Evolutionary conservation across 2,797 vertebrate species (phyloP), one percentile per base, ranked within the genome.

Genomic region (Leptatherina wallacei): DNA sequence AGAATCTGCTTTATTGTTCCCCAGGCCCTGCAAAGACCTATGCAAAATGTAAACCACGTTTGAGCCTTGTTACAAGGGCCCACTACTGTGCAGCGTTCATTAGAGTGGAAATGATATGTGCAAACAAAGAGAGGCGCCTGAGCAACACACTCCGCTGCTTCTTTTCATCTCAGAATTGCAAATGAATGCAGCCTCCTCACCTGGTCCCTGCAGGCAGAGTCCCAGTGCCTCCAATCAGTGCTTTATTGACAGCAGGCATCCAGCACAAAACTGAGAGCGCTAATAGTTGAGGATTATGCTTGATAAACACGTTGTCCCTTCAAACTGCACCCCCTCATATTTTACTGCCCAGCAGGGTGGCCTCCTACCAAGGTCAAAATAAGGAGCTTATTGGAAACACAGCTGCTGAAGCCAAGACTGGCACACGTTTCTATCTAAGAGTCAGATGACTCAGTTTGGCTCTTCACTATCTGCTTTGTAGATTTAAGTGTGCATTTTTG

Each of bases 81-180:
- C 83, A 81, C 88, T 69, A 84, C 89, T 89, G 88, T 71, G 78
- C 84, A 38, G 85, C 79, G 86, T 91, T 93, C 91, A 93, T 93
- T 93, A 93, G 88, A 88, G 87, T 86, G 91, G 90, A 92, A 93
- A 93, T 93, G 79, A 92, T 94, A 93, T 92, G 92, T 93, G 91
- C 93, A 94, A 92, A 94, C 93, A 94, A 92, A 93, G 90, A 85
- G 87, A 90, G 77, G 76, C 83, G 6, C 85, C 90, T 76, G 68
- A 86, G 91, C 83, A 75, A 80, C 83, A 85, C 89, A 85, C 88
- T 85, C 81, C 68, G 81, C 84, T 77, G 89, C 68, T 70, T 75
- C 88, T 88, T 88, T 88, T 89, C 89, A 84, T 91, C 88, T 92
- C 84, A 71, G 90, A 93, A 92, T 92, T 93, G 92, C 93, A 94